Evolutionary conservation across 2,113 vertebrate genomes (phyloP).

Genomic region (Otocyon megalotis): DNA sequence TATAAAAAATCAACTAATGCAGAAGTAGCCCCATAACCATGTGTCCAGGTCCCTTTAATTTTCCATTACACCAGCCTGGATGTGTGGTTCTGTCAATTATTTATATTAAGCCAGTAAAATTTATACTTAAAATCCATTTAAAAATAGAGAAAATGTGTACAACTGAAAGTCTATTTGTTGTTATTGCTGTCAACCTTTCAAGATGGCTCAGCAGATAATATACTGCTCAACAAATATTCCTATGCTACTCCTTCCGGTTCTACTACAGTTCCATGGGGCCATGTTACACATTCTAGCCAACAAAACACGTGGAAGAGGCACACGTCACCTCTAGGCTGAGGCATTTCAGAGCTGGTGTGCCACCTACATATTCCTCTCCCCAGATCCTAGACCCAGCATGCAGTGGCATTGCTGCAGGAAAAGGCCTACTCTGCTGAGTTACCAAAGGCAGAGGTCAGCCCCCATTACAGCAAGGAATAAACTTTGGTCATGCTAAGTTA

Average conservation of each 20-base stretch:
- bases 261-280: no score
- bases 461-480: neutral
- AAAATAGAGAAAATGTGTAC: neutral
- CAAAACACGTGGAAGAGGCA: neutral
- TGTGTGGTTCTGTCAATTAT: neutral
- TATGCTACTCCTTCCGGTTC: neutral
- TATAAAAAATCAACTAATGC: neutral
- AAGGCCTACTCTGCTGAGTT: neutral
- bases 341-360: neutral
- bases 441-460: neutral
- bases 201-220: neutral
- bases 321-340: neutral
- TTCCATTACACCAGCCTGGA: neutral
- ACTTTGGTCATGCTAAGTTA: neutral
- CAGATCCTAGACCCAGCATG: neutral
- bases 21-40: neutral
- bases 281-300: neutral
- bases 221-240: neutral
- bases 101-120: neutral
- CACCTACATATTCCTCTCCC: neutral
- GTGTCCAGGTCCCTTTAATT: neutral
- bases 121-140: neutral
- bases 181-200: neutral
- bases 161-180: neutral
- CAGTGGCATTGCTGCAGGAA: neutral